Evolutionary conservation across 1,140 invertebrate genomes (phyloP).

Genomic region (Brachionus plicatilis): DNA sequence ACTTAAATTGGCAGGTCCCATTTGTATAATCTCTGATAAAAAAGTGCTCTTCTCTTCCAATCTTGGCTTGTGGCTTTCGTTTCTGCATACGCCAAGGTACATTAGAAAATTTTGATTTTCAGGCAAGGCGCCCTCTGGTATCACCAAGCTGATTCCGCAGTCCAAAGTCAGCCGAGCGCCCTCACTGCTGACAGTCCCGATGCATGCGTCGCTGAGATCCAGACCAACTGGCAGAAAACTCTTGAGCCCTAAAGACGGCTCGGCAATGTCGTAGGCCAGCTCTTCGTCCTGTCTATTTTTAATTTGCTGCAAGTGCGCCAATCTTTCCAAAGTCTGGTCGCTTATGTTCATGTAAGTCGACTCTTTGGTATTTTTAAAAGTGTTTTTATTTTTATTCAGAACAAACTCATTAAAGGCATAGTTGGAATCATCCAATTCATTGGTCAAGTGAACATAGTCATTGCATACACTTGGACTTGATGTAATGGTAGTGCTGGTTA

Average conservation of each 20-base stretch:
- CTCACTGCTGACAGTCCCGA: background rate
- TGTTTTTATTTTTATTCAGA: background rate
- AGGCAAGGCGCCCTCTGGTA: slow-evolving; percentile 2
- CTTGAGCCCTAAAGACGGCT: background rate
- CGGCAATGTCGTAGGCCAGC: slow-evolving; percentile 8
- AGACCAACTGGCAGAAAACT: background rate
- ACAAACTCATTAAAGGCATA: background rate
- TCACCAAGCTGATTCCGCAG: background rate
- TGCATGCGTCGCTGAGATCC: slow-evolving; percentile 14
- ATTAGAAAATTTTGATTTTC: background rate
- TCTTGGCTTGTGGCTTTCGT: background rate
- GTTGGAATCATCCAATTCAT: slow-evolving; percentile 18
- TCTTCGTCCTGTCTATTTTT: slow-evolving; percentile 32
- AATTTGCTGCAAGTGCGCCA: background rate
- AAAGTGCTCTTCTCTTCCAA: background rate
- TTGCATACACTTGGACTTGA: background rate
- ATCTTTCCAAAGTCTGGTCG: background rate
- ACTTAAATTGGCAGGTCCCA: background rate
- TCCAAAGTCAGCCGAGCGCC: background rate
- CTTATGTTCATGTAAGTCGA: background rate
- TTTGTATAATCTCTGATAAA: slow-evolving; percentile 24
- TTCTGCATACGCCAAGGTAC: background rate
- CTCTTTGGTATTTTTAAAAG: background rate
- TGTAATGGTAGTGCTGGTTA: background rate
- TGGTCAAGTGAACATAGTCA: background rate